phyloP scores from a whole-genome alignment of 2,888 invertebrate genomes.

The Mycalesis mineus region DNA sequence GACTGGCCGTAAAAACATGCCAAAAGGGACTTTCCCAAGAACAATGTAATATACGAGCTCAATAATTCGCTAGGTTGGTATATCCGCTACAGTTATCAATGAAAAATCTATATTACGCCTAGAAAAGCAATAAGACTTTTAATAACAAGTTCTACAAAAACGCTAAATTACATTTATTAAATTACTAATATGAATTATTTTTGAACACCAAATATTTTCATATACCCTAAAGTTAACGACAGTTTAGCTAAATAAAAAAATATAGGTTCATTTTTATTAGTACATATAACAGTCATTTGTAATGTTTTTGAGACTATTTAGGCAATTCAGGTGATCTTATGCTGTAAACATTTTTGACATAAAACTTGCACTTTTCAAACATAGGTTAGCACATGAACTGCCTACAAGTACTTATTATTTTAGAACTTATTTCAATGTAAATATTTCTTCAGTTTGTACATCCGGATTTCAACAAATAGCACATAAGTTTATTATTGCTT shows the following conservation, averaged over 20 bases:
- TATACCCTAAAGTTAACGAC: constrained; percentile 68
- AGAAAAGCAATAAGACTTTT: constrained; percentile 33
- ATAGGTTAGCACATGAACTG: too few relatives aligned
- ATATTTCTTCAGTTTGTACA: too few relatives aligned
- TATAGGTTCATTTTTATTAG: constrained; percentile 58
- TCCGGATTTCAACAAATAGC: too few relatives aligned
- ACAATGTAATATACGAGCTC: not conserved
- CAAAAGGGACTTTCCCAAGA: not conserved
- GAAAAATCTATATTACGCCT: constrained; percentile 7
- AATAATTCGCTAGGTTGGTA: constrained; percentile 5
- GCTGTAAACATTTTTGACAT: not conserved
- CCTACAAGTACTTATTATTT: too few relatives aligned
- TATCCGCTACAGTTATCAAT: constrained; percentile 4
- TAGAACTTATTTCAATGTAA: too few relatives aligned
- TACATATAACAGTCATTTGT: constrained; percentile 68
- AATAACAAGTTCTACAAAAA: constrained; percentile 49
- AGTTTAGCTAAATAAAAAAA: constrained; percentile 76
- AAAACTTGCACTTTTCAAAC: not conserved
- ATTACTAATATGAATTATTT: constrained; percentile 51
- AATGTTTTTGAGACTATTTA: constrained; percentile 60
- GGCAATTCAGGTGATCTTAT: constrained; percentile 39
- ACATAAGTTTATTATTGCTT: too few relatives aligned
- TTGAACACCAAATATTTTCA: constrained; percentile 68
- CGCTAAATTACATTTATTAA: constrained; percentile 50
- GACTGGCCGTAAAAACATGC: not conserved